Evolutionary conservation across 2,888 invertebrate species (phyloP).

Genomic region (Stratiomys singularior): DNA sequence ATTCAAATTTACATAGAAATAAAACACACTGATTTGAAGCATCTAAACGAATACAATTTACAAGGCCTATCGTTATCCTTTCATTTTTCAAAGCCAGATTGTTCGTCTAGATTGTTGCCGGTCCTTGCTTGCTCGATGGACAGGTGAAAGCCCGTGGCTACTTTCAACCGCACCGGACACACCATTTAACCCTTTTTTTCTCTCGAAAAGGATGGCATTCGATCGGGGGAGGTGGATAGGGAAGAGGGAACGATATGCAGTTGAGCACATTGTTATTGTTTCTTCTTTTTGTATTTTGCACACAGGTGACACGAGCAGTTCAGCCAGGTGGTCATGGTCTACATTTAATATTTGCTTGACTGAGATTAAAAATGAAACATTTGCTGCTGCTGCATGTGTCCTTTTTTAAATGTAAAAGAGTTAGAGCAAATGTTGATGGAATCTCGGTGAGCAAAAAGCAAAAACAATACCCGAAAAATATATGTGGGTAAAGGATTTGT

Average conservation of each 20-base stretch:
- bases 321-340: constrained; percentile 24
- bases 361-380: constrained; percentile 26
- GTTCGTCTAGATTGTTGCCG: background rate
- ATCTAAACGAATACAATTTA: background rate
- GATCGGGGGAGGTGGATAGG: no score
- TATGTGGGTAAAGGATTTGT: background rate
- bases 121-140: background rate
- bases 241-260: no score
- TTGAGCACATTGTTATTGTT: background rate
- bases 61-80: no score
- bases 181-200: background rate
- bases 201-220: background rate
- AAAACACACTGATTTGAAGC: background rate
- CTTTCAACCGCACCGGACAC: background rate
- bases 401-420: background rate
- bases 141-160: constrained; percentile 1
- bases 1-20: constrained; percentile 6
- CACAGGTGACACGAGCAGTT: constrained; percentile 18
- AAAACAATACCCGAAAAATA: background rate
- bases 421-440: background rate
- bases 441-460: background rate
- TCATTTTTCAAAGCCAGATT: no score
- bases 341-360: constrained; percentile 23
- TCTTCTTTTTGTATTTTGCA: background rate
- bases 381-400: constrained; percentile 17